Percentiles rank a stretch among this genome's conserved stretches.
Evolutionary conservation across 2,797 vertebrate genomes (phyloP).

Genomic region (Adelosebastes latens): DNA sequence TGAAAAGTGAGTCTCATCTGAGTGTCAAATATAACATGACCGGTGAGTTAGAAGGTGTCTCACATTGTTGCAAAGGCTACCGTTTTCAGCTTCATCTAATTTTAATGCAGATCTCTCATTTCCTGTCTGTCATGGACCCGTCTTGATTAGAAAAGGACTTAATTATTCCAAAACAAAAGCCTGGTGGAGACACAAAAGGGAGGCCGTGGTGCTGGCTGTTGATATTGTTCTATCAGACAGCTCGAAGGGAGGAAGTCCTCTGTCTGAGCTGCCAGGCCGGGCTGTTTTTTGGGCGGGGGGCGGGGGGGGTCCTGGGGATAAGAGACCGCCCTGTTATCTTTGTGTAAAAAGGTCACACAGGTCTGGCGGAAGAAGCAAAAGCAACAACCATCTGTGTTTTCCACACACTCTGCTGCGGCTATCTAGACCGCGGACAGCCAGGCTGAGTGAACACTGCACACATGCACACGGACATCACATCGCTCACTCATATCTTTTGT

Average conservation of each 20-base stretch:
- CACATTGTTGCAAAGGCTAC: background rate
- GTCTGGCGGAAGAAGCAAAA: slow-evolving; percentile 77
- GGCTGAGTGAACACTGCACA: slow-evolving; percentile 25
- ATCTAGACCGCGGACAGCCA: slow-evolving; percentile 43
- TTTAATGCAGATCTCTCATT: slow-evolving; percentile 55
- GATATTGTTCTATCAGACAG: slow-evolving; percentile 73
- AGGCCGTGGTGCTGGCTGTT: slow-evolving; percentile 46
- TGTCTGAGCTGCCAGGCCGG: slow-evolving; percentile 68
- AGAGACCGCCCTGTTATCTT: slow-evolving; percentile 71
- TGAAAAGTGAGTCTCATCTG: slow-evolving; percentile 1
- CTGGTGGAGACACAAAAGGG: slow-evolving; percentile 46
- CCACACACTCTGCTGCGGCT: slow-evolving; percentile 40
- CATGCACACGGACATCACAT: slow-evolving; percentile 44
- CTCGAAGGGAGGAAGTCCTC: slow-evolving; percentile 70
- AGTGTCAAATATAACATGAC: slow-evolving; percentile 3
- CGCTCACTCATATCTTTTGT: slow-evolving; percentile 61
- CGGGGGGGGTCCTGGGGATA: slow-evolving; percentile 38
- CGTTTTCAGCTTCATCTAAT: slow-evolving; percentile 6
- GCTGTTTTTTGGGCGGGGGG: slow-evolving; percentile 38
- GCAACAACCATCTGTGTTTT: slow-evolving; percentile 76
- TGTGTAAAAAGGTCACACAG: slow-evolving; percentile 77
- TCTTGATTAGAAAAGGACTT: slow-evolving; percentile 64
- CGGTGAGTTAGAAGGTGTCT: background rate
- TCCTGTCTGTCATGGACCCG: slow-evolving; percentile 47
- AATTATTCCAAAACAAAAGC: slow-evolving; percentile 70